These are phyloP conservation scores for Sycophaga agraensis DNA, from an alignment of 1,140 invertebrate genomes.

Conservation along the genomic window DNA sequence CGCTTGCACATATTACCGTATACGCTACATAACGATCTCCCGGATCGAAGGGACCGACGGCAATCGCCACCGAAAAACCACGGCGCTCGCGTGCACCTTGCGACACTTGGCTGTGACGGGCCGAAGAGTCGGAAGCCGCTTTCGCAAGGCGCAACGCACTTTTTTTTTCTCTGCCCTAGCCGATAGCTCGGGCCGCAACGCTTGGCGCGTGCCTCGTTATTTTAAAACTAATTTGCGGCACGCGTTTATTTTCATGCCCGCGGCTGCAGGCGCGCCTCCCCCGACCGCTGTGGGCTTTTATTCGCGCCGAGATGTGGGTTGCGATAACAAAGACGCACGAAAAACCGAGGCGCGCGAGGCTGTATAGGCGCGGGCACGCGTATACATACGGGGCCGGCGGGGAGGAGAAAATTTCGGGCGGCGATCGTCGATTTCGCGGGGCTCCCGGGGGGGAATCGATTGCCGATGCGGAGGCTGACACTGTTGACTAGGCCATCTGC, in stretches of 20 bases:
- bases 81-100: too few species aligned
- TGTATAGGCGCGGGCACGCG: too few species aligned
- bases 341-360: not conserved
- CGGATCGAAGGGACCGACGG: too few species aligned
- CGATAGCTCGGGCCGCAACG: not conserved
- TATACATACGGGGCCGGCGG: too few species aligned
- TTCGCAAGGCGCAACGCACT: not conserved
- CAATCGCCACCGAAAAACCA: too few species aligned
- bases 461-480: not conserved
- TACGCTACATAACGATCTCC: too few species aligned
- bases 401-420: too few species aligned
- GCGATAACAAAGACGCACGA: too few species aligned
- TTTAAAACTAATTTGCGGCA: not conserved
- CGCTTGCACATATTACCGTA: too few species aligned
- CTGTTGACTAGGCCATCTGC: not conserved
- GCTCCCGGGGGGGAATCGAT: not conserved
- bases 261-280: not conserved
- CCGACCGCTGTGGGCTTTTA: not conserved
- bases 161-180: not conserved
- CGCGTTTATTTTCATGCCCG: not conserved
- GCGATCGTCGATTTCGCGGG: not conserved
- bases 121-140: too few species aligned
- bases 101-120: too few species aligned
- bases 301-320: too few species aligned
- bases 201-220: not conserved